Percentiles rank a stretch among this genome's conserved stretches.
Conservation (phyloP, 2,888 invertebrate species). For the Tethea ocularis region DNA sequence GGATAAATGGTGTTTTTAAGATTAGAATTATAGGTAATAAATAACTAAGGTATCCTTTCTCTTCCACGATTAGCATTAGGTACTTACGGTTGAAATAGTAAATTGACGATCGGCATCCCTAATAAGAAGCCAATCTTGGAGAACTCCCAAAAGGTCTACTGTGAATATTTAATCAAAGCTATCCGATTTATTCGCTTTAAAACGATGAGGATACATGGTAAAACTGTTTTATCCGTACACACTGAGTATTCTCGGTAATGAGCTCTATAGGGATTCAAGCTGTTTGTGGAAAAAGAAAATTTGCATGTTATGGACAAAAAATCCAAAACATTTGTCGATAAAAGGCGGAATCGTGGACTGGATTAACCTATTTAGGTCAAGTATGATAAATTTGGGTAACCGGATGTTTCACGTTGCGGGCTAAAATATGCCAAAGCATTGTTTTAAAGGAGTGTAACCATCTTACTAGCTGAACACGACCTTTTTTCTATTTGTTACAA, state of each 20-base stretch:
- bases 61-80: not conserved
- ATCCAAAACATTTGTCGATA: not conserved
- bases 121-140: not conserved
- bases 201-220: not conserved
- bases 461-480: not conserved
- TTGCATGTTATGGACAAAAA: not conserved
- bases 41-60: not conserved
- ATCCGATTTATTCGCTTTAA: not conserved
- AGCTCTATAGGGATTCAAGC: not conserved
- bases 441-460: not conserved
- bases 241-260: not conserved
- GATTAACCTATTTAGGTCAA: slow-evolving; percentile 29
- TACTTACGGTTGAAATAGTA: slow-evolving; percentile 1
- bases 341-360: not conserved
- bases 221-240: not conserved
- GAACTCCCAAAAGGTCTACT: not conserved
- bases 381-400: slow-evolving; percentile 24
- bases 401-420: not conserved
- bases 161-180: slow-evolving; percentile 3
- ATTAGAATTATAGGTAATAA: too few species aligned
- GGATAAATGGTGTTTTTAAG: too few species aligned
- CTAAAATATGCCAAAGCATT: not conserved
- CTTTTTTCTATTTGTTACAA: not conserved
- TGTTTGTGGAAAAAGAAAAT: not conserved
- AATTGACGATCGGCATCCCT: not conserved